A percentile compares a stretch with the other conserved stretches of the same genome.
Evolutionary conservation across 2,797 vertebrate genomes (phyloP).

Genomic region (Channallabes apus): DNA sequence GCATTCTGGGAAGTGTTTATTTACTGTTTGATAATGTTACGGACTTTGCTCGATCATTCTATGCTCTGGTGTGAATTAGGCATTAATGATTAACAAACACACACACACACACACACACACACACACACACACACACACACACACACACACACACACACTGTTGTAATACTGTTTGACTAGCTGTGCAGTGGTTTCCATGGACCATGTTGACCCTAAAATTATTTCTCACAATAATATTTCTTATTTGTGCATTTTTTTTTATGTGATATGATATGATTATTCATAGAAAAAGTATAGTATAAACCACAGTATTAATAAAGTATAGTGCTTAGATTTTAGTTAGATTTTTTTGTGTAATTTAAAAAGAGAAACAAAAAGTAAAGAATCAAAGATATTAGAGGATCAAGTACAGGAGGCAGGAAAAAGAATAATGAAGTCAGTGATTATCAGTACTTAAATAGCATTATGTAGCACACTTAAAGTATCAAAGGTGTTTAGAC

Average conservation of each 20-base stretch:
- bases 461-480: not conserved
- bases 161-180: slow-evolving; percentile 1
- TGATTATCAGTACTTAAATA: not conserved
- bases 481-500: not conserved
- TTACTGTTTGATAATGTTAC: slow-evolving; percentile 64
- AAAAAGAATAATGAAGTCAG: slow-evolving; percentile 31
- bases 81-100: slow-evolving; percentile 70
- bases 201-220: not conserved
- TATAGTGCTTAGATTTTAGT: no score
- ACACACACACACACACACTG: not conserved
- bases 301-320: slow-evolving; percentile 1
- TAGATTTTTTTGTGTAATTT: no score
- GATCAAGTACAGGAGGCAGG: not conserved
- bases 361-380: not conserved
- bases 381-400: not conserved
- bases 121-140: slow-evolving; percentile 20
- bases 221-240: no score
- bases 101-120: slow-evolving; percentile 49
- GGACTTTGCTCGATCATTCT: slow-evolving; percentile 68
- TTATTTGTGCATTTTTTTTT: not conserved
- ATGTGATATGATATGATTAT: not conserved
- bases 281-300: not conserved
- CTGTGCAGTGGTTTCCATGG: not conserved
- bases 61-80: slow-evolving; percentile 52
- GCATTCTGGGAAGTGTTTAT: slow-evolving; percentile 61